Percentiles rank a stretch among this genome's conserved stretches.
Evolutionary conservation across 2,888 invertebrate genomes (phyloP).

Genomic region (Leptinotarsa haldemani): DNA sequence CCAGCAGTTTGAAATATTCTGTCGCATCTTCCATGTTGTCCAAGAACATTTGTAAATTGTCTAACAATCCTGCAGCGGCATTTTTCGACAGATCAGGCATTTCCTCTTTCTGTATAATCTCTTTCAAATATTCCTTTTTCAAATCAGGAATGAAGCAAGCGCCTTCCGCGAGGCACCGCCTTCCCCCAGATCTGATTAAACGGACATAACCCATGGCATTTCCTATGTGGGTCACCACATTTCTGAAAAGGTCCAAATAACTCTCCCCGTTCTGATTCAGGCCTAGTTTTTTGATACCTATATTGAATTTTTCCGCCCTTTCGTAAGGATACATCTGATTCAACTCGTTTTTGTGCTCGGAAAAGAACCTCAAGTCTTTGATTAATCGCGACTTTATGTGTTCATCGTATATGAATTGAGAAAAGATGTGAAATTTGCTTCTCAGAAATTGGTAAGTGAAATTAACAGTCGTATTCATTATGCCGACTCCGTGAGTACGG

Average conservation of each 20-base stretch:
- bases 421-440: slow-evolving; percentile 92
- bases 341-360: slow-evolving; percentile 76
- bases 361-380: slow-evolving; percentile 87
- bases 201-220: slow-evolving; percentile 95
- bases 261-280: slow-evolving; percentile 84
- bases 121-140: slow-evolving; percentile 69
- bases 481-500: slow-evolving; percentile 95
- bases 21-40: slow-evolving; percentile 89
- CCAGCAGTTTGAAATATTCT: slow-evolving; percentile 84
- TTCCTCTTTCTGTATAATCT: slow-evolving; percentile 71
- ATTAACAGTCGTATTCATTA: slow-evolving; percentile 76
- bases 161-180: slow-evolving; percentile 92
- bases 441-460: slow-evolving; percentile 94
- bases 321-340: slow-evolving; percentile 86
- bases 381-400: slow-evolving; percentile 94
- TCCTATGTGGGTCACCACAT: slow-evolving; percentile 93
- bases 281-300: slow-evolving; percentile 89
- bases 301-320: slow-evolving; percentile 93
- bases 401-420: slow-evolving; percentile 97
- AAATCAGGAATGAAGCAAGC: slow-evolving; percentile 90
- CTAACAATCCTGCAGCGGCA: slow-evolving; percentile 80
- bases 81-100: slow-evolving; percentile 72
- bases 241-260: slow-evolving; percentile 92
- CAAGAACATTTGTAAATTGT: slow-evolving; percentile 81
- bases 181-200: slow-evolving; percentile 91